phyloP scores from a whole-genome alignment of 1,140 invertebrate genomes.

The Chironomus tepperi region DNA sequence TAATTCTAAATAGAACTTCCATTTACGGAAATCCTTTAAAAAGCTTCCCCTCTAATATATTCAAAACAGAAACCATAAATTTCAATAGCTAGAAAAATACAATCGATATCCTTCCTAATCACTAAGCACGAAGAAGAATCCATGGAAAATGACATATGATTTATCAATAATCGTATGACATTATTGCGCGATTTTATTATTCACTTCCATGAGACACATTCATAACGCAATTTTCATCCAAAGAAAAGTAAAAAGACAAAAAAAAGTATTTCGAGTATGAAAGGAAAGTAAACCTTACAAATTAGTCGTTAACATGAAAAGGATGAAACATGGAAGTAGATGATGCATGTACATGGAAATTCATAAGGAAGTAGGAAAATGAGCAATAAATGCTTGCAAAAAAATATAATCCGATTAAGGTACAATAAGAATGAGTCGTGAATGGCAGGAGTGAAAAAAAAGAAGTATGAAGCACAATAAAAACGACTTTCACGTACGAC shows the following conservation, averaged over 20 bases:
- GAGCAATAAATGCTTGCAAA: slow-evolving; percentile 11
- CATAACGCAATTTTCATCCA: slow-evolving; percentile 4
- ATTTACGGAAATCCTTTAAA: too few relatives aligned
- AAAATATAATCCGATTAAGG: slow-evolving; percentile 12
- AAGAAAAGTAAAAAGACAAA: too few relatives aligned
- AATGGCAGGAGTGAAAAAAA: not conserved
- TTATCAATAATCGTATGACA: not conserved
- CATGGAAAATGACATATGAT: not conserved
- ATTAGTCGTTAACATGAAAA: not conserved
- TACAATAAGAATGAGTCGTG: not conserved
- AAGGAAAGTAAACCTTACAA: not conserved
- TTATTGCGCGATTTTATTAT: not conserved
- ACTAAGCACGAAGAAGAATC: not conserved
- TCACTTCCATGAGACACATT: not conserved
- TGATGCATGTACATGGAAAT: not conserved
- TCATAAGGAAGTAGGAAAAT: not conserved
- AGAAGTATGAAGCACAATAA: not conserved
- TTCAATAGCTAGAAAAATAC: too few relatives aligned
- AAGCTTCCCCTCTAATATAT: too few relatives aligned
- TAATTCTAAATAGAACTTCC: too few relatives aligned
- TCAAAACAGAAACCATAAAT: too few relatives aligned
- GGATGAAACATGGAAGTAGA: not conserved
- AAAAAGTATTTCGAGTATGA: too few relatives aligned
- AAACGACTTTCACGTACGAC: not conserved
- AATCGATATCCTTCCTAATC: too few relatives aligned